phyloP scores from a whole-genome alignment of 2,113 vertebrate genomes.

The Thamnophis sirtalis region DNA sequence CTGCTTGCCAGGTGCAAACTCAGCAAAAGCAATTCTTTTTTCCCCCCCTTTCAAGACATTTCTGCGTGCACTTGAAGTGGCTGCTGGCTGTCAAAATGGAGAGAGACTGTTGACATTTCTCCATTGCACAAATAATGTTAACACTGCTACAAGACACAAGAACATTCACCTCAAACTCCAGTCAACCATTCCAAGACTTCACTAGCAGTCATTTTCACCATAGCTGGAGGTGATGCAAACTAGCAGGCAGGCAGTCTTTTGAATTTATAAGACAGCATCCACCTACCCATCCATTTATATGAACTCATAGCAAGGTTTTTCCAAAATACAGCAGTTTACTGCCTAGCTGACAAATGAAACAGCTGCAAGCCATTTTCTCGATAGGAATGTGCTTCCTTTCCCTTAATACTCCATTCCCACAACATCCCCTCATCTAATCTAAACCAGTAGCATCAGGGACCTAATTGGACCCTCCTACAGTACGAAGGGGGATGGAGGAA shows the following conservation, averaged over 20 bases:
- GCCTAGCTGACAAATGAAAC: background rate
- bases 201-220: background rate
- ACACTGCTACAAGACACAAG: background rate
- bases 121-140: background rate
- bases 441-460: background rate
- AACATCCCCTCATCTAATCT: background rate
- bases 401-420: background rate
- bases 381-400: background rate
- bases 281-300: background rate
- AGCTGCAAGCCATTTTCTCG: background rate
- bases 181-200: background rate
- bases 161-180: background rate
- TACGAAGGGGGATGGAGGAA: background rate
- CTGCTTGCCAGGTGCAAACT: background rate
- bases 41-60: background rate
- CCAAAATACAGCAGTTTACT: background rate
- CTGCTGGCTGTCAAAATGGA: background rate
- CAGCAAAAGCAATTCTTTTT: background rate
- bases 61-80: background rate
- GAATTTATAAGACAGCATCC: background rate
- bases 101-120: background rate
- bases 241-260: background rate
- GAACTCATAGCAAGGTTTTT: background rate
- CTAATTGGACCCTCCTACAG: background rate
- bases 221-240: background rate